A percentile compares a stretch with the other conserved stretches of the same genome.
Conservation (phyloP, 2,113 vertebrate species). For the Corythaixoides concolor region DNA sequence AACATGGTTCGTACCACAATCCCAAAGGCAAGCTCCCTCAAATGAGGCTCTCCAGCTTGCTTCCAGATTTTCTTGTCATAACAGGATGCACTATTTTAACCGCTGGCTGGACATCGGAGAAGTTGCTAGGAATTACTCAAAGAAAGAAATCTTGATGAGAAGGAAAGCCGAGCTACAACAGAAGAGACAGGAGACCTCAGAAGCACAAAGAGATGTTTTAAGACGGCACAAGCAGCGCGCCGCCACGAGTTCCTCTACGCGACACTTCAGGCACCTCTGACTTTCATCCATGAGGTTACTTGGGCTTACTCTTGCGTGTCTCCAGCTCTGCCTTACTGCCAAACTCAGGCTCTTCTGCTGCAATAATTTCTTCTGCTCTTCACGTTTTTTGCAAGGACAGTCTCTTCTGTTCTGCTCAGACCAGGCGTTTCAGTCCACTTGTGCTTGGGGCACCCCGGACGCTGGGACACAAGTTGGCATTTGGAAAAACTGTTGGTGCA, state of each 20-base stretch:
- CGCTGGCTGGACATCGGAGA: not conserved
- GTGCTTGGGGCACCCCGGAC: not conserved
- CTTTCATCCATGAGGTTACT: not conserved
- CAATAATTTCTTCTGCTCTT: not conserved
- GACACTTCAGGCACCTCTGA: not conserved
- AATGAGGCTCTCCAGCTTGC: not conserved
- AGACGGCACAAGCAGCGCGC: not conserved
- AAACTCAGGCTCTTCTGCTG: not conserved
- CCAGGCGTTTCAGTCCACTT: rapidly evolving
- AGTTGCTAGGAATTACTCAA: not conserved
- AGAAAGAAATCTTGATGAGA: not conserved
- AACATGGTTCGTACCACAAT: rapidly evolving
- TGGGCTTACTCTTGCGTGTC: rapidly evolving
- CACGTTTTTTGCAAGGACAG: rapidly evolving
- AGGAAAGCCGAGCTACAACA: not conserved
- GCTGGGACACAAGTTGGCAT: not conserved
- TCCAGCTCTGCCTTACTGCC: not conserved
- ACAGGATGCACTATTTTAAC: not conserved
- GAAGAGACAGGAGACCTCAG: not conserved
- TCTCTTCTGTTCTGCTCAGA: not conserved
- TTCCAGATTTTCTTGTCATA: not conserved
- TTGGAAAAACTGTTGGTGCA: not conserved
- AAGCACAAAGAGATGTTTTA: not conserved
- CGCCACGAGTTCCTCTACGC: rapidly evolving
- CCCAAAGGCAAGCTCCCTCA: not conserved